Evolutionary conservation across 2,113 vertebrate species (phyloP).

Genomic region (Hassar affinis): DNA sequence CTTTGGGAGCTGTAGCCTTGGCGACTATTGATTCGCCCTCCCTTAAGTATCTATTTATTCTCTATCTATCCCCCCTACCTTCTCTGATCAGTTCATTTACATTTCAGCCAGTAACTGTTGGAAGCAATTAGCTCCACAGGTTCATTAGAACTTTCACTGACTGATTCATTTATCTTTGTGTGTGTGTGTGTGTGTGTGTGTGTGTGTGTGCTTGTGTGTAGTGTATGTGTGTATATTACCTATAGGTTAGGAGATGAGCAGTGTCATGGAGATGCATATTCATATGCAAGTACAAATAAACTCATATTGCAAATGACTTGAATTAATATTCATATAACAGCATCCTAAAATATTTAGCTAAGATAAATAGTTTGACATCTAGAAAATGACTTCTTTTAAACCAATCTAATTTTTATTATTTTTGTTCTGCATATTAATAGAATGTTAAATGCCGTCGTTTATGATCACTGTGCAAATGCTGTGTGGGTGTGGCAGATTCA

Average conservation of each 20-base stretch:
- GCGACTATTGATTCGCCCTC: constrained; percentile 68
- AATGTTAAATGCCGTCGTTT: not conserved
- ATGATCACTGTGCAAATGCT: not conserved
- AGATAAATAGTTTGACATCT: not conserved
- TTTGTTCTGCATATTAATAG: no score
- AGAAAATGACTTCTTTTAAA: not conserved
- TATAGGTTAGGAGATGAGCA: not conserved
- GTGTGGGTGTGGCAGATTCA: not conserved
- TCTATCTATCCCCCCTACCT: constrained; percentile 61
- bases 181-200: constrained; percentile 33
- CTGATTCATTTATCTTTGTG: constrained; percentile 75
- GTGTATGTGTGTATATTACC: constrained; percentile 18
- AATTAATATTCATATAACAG: not conserved
- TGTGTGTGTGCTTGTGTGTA: no score
- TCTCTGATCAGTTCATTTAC: constrained; percentile 73
- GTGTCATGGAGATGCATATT: not conserved
- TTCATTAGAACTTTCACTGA: constrained; percentile 75
- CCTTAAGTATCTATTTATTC: constrained; percentile 71
- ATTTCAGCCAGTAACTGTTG: constrained; percentile 73
- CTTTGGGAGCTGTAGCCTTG: constrained; percentile 57
- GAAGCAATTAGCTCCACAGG: constrained; percentile 76
- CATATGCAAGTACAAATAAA: not conserved
- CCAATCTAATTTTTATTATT: not conserved
- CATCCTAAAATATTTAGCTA: not conserved
- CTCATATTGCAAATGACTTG: not conserved